Conservation (phyloP, 2,797 vertebrate genomes). For the Myotis daubentonii region DNA sequence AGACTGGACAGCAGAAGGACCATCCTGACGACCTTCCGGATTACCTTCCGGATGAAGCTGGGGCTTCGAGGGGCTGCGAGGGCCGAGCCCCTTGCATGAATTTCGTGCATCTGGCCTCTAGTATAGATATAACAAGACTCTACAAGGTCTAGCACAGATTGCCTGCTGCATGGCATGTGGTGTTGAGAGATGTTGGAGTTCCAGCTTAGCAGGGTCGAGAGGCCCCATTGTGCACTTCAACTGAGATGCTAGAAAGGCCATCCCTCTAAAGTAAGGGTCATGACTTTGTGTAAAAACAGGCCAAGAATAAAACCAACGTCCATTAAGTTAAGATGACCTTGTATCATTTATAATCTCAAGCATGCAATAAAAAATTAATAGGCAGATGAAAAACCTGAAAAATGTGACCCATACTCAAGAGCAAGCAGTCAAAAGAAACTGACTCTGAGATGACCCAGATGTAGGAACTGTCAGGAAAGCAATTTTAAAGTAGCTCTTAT, state of each 20-base stretch:
- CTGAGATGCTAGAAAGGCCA: not conserved
- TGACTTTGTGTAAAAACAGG: not conserved
- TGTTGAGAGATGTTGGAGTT: not conserved
- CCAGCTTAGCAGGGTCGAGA: not conserved
- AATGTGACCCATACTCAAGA: not conserved
- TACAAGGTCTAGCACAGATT: not conserved
- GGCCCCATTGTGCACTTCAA: not conserved
- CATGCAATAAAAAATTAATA: constrained; percentile 4
- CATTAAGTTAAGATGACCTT: not conserved
- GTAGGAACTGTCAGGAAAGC: not conserved
- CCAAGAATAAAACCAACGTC: not conserved
- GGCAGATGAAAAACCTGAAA: not conserved
- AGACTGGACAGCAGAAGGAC: no score
- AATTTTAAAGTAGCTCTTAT: not conserved
- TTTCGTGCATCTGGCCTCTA: no score
- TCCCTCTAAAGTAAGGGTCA: not conserved
- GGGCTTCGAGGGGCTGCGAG: no score
- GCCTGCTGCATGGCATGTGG: not conserved
- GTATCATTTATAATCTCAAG: not conserved
- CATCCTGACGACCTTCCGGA: no score
- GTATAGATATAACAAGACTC: not conserved
- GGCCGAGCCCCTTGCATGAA: no score
- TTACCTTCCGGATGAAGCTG: no score
- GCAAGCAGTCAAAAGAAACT: not conserved
- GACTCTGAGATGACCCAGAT: not conserved